Base-by-base conservation (phyloP, 2,888 invertebrate genomes). In the Xanthorhoe spadicearia region DNA sequence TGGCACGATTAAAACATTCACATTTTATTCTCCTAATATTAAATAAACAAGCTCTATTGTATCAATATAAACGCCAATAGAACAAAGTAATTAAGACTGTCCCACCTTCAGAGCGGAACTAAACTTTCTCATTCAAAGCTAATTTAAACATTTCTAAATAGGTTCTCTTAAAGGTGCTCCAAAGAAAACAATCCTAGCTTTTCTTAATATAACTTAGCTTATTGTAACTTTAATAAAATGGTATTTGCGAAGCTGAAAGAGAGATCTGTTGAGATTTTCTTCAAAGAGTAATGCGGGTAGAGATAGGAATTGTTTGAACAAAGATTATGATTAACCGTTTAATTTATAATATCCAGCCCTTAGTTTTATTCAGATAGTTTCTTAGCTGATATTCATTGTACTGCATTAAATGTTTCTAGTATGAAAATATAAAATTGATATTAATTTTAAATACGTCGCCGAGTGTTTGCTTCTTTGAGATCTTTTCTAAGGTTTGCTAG, bases 91-190 rank as follows among this genome's bases (percentile, higher is more conserved):
- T 7, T 13, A 48, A 46, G 7, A 7, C 48, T 48, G 48, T 48
- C 1, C 5, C 7, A 8, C 7, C 48, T 6, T 48, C 15, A 17
- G 5, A 43, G 18, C 43, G 15, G 13, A 46, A 38, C 38, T 52
- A 52, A 54, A 46, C 23, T 15, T 54, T 13, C 52, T 48, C 43
- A 23, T 55, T 46, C 28, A 19, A 61, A 65, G 51, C 18, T 50
- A 51, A 63, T 63, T 59, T 15, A 52, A 67, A 55, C 35, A 53
- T 56, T 62, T 58, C 61, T 43, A 32, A 95, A 56, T 61, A 50
- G 28, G 23, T 53, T 50, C 49, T 59, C 66, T 70, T 57, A 70
- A 52, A 59, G 62, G 65, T 67, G 68, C 66, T 71, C 65, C 63
- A 68, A 66, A 64, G 50, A 62, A 70, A 74, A 72, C 69, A 72